A percentile compares a stretch with the other conserved stretches of the same genome.
These are phyloP conservation scores for Nannoperca obscura DNA, from an alignment of 2,797 vertebrate genomes.

Conservation along the genomic window DNA sequence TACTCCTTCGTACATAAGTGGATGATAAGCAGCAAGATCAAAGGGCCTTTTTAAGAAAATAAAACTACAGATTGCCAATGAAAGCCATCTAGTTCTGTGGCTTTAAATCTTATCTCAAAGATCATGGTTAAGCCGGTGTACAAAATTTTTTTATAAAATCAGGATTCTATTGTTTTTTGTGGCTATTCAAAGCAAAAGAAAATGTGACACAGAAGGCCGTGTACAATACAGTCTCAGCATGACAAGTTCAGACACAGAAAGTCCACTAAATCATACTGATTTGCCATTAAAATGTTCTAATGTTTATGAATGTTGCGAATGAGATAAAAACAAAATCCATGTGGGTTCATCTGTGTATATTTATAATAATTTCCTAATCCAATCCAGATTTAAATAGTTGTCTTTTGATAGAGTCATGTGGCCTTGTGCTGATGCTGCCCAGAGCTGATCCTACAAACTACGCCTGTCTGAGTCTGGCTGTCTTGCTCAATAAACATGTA, in stretches of 20 bases:
- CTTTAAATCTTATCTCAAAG: conserved; percentile 49
- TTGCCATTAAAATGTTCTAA: neutral
- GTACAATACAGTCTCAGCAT: neutral
- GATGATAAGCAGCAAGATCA: conserved; percentile 53
- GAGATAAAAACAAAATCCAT: neutral
- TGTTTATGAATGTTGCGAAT: neutral
- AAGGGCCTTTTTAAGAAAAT: conserved; percentile 54
- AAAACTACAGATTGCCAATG: conserved; percentile 36
- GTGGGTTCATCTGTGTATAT: neutral
- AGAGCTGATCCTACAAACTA: conserved; percentile 25
- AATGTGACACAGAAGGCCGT: neutral
- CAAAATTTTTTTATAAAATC: too few relatives aligned
- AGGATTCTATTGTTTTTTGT: neutral
- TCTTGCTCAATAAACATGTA: conserved; percentile 54
- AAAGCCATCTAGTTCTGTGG: conserved; percentile 32
- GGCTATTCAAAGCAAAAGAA: conserved; percentile 1
- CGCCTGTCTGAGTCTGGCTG: conserved; percentile 43
- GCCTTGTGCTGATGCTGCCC: conserved; percentile 24
- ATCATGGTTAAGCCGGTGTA: conserved; percentile 2
- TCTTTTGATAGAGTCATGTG: conserved; percentile 18
- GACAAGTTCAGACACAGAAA: neutral
- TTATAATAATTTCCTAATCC: neutral
- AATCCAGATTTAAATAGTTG: conserved; percentile 17
- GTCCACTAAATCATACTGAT: neutral
- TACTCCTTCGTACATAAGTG: conserved; percentile 34